These are phyloP conservation scores for Cheirogaleus major DNA, from an alignment of 2,797 vertebrate species.

Conservation along the genomic window DNA sequence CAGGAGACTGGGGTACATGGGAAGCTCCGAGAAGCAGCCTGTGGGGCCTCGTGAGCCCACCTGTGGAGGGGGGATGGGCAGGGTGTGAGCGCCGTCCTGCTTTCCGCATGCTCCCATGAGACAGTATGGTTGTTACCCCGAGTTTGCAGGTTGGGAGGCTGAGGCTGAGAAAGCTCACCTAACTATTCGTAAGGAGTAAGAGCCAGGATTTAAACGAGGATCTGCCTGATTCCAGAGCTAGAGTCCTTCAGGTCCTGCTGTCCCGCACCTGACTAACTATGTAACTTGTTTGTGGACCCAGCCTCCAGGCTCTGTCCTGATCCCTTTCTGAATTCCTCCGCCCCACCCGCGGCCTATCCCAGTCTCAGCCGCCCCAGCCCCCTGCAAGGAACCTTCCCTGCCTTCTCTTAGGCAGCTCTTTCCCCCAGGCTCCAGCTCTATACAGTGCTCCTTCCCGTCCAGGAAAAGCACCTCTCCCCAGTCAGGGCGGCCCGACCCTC, in stretches of 20 bases:
- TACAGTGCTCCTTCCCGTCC: conserved; percentile 46
- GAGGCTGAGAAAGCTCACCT: neutral
- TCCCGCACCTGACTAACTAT: neutral
- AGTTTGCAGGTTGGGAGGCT: neutral
- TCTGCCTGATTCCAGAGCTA: neutral
- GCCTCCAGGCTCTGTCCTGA: neutral
- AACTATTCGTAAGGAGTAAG: neutral
- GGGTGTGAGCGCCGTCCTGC: rapidly evolving
- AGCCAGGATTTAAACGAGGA: neutral
- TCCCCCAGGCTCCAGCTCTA: neutral
- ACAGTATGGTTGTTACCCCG: neutral
- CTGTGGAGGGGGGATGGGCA: neutral
- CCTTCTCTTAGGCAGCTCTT: neutral
- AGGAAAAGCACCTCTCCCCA: neutral
- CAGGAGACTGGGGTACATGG: neutral
- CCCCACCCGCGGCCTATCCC: neutral
- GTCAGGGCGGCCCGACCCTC: neutral
- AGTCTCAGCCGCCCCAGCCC: neutral
- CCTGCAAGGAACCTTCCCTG: neutral
- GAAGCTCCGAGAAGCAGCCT: neutral
- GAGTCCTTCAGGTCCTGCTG: neutral
- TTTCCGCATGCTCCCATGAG: neutral
- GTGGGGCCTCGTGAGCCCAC: neutral
- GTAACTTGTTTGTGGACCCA: neutral
- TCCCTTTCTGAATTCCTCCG: neutral